Base-by-base conservation (phyloP, 2,888 invertebrate genomes). In the Plagodis dolabraria region DNA sequence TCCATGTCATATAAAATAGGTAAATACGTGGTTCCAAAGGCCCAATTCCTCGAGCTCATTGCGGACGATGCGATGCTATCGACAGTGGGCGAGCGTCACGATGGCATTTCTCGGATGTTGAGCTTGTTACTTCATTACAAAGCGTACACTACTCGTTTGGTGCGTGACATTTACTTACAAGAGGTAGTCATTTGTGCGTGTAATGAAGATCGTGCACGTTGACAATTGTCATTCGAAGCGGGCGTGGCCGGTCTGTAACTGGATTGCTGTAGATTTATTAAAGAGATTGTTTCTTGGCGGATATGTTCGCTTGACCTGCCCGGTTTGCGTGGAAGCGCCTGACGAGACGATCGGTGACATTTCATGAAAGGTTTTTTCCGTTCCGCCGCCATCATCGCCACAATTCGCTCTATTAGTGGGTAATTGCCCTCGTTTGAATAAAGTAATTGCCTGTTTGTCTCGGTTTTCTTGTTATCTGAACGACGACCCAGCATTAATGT, bases 31-130 rank as follows among this genome's bases (percentile, higher is more conserved):
- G 74, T 70, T 74, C 68, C 69, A 69, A 75, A 79, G 75, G 68
- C 78, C 79, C 76, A 82, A 85, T 85, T 86, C 76, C 76, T 79
- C 72, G 72, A 75, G 75, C 72, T 76, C 78, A 82, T 83, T 83
- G 82, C 77, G 69, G 77, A 76, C 77, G 67, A 46, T 62, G 70
- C 74, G 87, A 86, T 87, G 78, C 65, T 85, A 89, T 89, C 85
- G 73, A 72, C 74, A 76, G 85, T 85, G 79, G 86, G 87, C 82
- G 83, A 80, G 60, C 76, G 83, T 82, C 81, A 83, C 82, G 82
- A 83, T 83, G 79, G 69, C 74, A 77, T 83, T 79, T 77, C 79
- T 79, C 70, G 70, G 71, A 76, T 75, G 76, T 75, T 78, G 74
- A 82, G 73, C 72, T 69, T 68, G 63, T 71, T 75, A 77, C 75